These are phyloP conservation scores for Lophius piscatorius DNA, from an alignment of 2,113 vertebrate species.

Conservation along the genomic window DNA sequence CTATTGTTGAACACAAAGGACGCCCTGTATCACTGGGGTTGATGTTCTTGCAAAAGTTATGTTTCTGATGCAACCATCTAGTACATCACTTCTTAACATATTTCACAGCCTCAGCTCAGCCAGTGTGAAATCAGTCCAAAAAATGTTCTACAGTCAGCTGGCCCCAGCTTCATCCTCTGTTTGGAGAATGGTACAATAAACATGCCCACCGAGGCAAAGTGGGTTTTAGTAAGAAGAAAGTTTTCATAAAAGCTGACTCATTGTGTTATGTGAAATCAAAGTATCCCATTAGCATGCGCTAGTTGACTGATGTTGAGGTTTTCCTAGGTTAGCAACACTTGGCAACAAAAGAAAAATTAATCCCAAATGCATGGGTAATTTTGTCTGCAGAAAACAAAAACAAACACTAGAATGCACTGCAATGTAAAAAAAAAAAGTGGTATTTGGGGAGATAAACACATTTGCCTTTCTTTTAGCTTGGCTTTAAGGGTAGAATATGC, in stretches of 20 bases:
- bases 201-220: constrained; percentile 33
- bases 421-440: too few species aligned
- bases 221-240: constrained; percentile 63
- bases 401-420: too few species aligned
- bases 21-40: too few species aligned
- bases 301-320: constrained; percentile 37
- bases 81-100: constrained; percentile 18
- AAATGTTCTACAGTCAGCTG: constrained; percentile 9
- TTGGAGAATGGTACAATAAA: constrained; percentile 34
- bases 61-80: constrained; percentile 36
- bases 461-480: too few species aligned
- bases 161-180: constrained; percentile 13
- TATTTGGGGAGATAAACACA: too few species aligned
- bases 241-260: constrained; percentile 73
- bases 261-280: constrained; percentile 16
- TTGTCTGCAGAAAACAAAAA: too few species aligned
- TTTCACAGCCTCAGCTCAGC: constrained; percentile 23
- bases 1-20: not conserved
- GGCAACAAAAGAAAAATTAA: constrained; percentile 29
- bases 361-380: not conserved
- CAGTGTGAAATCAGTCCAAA: constrained; percentile 22
- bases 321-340: constrained; percentile 18
- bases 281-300: constrained; percentile 46
- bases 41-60: constrained; percentile 6
- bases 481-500: too few species aligned